These are phyloP conservation scores for Lycodopsis pacificus DNA, from an alignment of 2,797 vertebrate genomes.

Conservation along the genomic window DNA sequence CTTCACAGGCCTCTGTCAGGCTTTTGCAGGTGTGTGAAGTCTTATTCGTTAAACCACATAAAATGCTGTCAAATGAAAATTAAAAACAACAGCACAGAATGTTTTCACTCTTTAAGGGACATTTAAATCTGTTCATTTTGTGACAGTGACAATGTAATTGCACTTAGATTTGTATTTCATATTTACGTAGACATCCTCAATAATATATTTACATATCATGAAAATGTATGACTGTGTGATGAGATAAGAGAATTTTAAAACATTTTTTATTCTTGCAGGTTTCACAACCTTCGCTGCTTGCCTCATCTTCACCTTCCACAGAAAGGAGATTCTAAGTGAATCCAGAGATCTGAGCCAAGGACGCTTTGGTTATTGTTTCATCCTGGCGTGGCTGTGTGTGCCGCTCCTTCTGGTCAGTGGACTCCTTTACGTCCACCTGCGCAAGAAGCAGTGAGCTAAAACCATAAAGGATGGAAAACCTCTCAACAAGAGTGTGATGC, in stretches of 20 bases:
- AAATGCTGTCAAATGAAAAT: neutral
- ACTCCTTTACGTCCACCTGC: conserved; percentile 89
- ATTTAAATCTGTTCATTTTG: too few species aligned
- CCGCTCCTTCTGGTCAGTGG: conserved; percentile 88
- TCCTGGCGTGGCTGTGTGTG: conserved; percentile 89
- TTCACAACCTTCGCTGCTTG: conserved; percentile 85
- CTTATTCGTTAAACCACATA: neutral
- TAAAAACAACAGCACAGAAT: neutral
- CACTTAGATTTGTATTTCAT: too few species aligned
- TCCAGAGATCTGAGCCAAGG: conserved; percentile 74
- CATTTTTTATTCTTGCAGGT: conserved; percentile 73
- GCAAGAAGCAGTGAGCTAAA: conserved; percentile 87
- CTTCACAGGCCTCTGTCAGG: conserved; percentile 90
- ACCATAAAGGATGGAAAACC: neutral
- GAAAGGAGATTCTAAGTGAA: conserved; percentile 83
- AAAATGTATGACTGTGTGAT: neutral
- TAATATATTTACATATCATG: neutral
- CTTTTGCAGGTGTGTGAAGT: conserved; percentile 84
- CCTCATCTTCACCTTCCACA: conserved; percentile 89
- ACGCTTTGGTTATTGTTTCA: conserved; percentile 89
- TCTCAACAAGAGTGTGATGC: neutral
- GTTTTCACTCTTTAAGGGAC: neutral
- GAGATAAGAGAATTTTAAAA: neutral
- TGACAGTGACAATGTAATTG: too few species aligned
- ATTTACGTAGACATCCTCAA: neutral